Conservation (phyloP, 1,140 invertebrate species). For the Eumaeus atala region DNA sequence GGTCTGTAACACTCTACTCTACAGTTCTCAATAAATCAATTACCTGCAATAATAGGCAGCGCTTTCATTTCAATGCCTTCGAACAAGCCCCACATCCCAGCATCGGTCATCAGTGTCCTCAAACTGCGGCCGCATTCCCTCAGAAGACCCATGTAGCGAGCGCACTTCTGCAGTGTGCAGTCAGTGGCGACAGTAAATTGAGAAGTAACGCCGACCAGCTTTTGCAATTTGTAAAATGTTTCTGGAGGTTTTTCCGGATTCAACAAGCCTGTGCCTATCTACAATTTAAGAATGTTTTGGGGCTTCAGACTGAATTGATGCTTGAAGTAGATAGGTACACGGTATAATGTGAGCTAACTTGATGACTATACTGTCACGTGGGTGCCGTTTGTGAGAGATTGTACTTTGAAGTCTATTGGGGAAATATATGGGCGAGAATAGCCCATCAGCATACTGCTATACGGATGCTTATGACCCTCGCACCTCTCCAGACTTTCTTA, state of each 20-base stretch:
- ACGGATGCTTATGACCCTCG: too few relatives aligned
- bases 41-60: slow-evolving; percentile 72
- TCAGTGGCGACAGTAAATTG: slow-evolving; percentile 39
- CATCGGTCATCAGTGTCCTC: slow-evolving; percentile 23
- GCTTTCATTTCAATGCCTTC: slow-evolving; percentile 71
- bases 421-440: too few relatives aligned
- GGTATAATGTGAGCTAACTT: too few relatives aligned
- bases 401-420: too few relatives aligned
- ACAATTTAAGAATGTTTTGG: slow-evolving; percentile 7
- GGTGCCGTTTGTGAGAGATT: too few relatives aligned
- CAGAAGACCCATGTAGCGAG: slow-evolving; percentile 39
- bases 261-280: slow-evolving; percentile 42
- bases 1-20: too few relatives aligned
- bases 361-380: too few relatives aligned
- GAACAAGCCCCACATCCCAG: slow-evolving; percentile 66
- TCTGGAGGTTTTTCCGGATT: slow-evolving; percentile 43
- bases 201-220: slow-evolving; percentile 26
- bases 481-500: too few relatives aligned
- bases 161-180: slow-evolving; percentile 36
- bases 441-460: too few relatives aligned
- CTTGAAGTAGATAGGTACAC: too few relatives aligned
- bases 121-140: slow-evolving; percentile 25
- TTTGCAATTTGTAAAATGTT: slow-evolving; percentile 38
- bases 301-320: neutral
- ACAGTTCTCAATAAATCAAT: too few relatives aligned